Base-by-base conservation (phyloP, 2,888 invertebrate species). In the Ectobius pallidus region DNA sequence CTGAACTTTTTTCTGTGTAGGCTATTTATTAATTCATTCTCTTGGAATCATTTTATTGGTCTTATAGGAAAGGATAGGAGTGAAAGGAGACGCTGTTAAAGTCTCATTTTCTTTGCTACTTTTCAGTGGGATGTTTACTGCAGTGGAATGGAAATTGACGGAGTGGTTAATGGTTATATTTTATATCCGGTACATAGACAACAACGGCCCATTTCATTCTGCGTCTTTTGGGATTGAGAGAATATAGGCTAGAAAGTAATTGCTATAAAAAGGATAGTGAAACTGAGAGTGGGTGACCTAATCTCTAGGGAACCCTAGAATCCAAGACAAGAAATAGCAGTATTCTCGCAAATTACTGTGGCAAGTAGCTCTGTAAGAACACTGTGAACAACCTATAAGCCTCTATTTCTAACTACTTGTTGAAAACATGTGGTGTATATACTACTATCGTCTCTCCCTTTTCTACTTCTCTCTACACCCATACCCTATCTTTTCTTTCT, bases 261-360 rank as follows among this genome's bases (percentile, higher is more conserved):
- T 58, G 32, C n/a, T 27, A 30, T 58, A n/a, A 46, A 58, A 58
- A 30, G 30, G 27, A 30, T 58, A 30, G 34, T 34, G 11, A 11
- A 34, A 11, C 34, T 34, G 11, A 11, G 30, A 46, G 58, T 6
- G 32, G 58, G 58, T 58, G 58, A 58, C 58, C 27, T 58, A 58
- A 58, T 58, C 58, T 58, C 58, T 58, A 27, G 58, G 58, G 58
- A 30, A 58, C 27, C n/a, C n/a, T 30, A 30, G 30, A 30, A 58
- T 30, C 58, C 27, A 58, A 30, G 58, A 58, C 58, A 25, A 58
- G 58, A 58, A 32, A 30, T 58, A 58, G n/a, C 30, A 58, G 58
- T 58, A 25, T 58, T 58, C 58, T 27, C 58, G 58, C 58, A 58
- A 58, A 30, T 58, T 58, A 30, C n/a, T 25, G 58, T 30, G 30